Percentiles rank a stretch among this genome's conserved stretches.
These are phyloP conservation scores for Emydoidea blandingii DNA, from an alignment of 2,797 vertebrate species.

Conservation along the genomic window DNA sequence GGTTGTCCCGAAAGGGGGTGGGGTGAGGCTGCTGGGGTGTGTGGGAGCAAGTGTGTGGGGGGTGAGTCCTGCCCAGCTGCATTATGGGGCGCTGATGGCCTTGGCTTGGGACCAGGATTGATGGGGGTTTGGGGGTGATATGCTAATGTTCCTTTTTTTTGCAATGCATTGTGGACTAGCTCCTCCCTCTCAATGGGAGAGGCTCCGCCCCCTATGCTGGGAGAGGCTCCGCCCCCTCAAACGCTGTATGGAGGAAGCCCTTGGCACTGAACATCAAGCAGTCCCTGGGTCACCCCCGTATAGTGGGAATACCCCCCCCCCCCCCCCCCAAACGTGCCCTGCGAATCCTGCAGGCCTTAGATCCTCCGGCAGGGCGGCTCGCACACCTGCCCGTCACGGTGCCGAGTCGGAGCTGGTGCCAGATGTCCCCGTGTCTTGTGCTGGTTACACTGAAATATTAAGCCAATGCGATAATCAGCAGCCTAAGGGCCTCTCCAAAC, in stretches of 20 bases:
- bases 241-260: neutral
- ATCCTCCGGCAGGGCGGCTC: too few species aligned
- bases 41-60: neutral
- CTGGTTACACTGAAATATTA: neutral
- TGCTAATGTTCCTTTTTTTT: neutral
- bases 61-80: neutral
- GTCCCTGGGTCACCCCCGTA: neutral
- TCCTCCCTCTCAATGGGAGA: neutral
- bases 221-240: neutral
- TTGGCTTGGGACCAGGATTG: neutral
- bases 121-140: neutral
- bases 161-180: neutral
- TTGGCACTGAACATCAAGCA: neutral
- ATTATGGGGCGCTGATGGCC: neutral
- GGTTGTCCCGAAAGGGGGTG: neutral
- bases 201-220: too few species aligned
- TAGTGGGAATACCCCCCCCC: too few species aligned
- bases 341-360: too few species aligned
- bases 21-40: neutral
- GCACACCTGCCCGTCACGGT: too few species aligned
- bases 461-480: too few species aligned
- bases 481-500: too few species aligned
- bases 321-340: neutral
- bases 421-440: too few species aligned
- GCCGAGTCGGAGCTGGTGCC: neutral